Evolutionary conservation across 2,888 invertebrate species (phyloP), one percentile per base, ranked within the genome.

Genomic region (Xestia sexstrigata): DNA sequence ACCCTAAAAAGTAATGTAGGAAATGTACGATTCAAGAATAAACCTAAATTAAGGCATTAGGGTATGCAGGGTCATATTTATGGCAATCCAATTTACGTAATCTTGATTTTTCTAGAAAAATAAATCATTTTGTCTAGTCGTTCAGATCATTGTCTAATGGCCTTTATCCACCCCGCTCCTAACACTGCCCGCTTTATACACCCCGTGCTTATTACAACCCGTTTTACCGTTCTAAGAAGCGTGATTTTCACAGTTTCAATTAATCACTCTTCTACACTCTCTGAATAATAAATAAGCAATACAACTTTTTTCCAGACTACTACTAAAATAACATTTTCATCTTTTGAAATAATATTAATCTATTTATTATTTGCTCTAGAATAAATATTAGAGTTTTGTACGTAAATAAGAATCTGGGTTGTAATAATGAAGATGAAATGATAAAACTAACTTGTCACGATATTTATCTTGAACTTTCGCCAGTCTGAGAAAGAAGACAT

Each of bases 331-430:
- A n/a, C 13, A 45, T 63, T 80, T 76, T 65, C 42, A 66, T 45
- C 39, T 60, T 47, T 67, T n/a, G 26, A 78, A 60, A 73, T 73
- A 35, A 76, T 58, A 39, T 78, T n/a, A 15, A 58, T 58, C 39
- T 11, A 15, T 45, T 65, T 63, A 75, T 63, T 63, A 75, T 35
- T n/a, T 66, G 13, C 23, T 69, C 6, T n/a, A 45, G 11, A 68
- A 60, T 83, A 83, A 78, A 78, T 81, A 72, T 70, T 78, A 30
- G 49, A 55, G 35, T 58, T 58, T 26, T 26, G 66, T 49, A 39
- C 63, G 26, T 60, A 39, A 69, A 84, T 39, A 45, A 55, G 58
- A 70, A 26, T 60, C 49, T 69, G 73, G 70, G 68, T 70, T 65
- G 35, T 65, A 55, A 55, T 55, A 55, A 26, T 26, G 26, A 58